Evolutionary conservation across 2,888 invertebrate genomes (phyloP), one percentile per base, ranked within the genome.

Genomic region (Chymomyza procnemis): DNA sequence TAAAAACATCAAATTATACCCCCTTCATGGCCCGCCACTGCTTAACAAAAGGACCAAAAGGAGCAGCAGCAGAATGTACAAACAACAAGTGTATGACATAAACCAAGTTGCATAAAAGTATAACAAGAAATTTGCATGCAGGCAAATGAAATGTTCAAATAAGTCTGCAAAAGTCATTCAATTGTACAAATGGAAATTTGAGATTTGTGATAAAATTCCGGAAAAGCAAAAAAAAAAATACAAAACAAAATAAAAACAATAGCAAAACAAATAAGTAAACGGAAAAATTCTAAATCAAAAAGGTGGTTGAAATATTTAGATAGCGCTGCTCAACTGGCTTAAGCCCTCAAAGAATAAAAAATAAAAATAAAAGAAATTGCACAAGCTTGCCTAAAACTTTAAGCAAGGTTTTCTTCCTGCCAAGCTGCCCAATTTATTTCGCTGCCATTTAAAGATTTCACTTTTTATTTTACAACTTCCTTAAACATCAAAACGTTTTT

Each of bases 151-250:
- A 82, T 81, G 80, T 70, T 69, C 72, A 79, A 72, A 81, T 71
- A 73, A 71, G 69, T 60, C 21, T 57, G 59, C 55, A 41, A 61
- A 62, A 76, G 66, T 74, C 80, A 76, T 73, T 80, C 75, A 66
- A 75, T 76, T 80, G 78, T 74, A 71, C 69, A 80, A 80, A 83
- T 83, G 65, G 67, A 80, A 80, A 75, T 73, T 64, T 71, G 64
- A 69, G 80, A 80, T 80, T 64, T 78, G 62, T 67, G 67, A 78
- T 74, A 74, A 75, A 76, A 41, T 69, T 75, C 61, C 61, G 67
- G 67, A 60, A n/a, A 60, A 22, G 26, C 16, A 21, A 67, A 18
- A 41, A 48, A 8, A 41, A 46, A 30, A 62, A 52, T 47, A 47
- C 14, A n/a, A n/a, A 47, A 3, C 52, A 2, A n/a, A 4, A 52